Conservation (phyloP, 2,888 invertebrate genomes). For the Plebejus argus region DNA sequence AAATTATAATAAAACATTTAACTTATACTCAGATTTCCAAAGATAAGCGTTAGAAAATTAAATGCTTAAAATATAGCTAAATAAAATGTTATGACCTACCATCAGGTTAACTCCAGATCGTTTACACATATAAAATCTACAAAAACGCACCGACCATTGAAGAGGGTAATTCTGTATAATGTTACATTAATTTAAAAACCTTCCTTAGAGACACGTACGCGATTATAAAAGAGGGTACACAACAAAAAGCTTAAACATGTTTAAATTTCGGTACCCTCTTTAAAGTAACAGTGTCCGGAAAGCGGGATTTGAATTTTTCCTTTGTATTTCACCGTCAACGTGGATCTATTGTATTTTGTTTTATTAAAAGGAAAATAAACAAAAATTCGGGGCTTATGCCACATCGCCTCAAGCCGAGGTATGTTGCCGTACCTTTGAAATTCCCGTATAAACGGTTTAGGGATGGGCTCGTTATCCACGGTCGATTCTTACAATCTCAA, state of each 20-base stretch:
- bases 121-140: not conserved
- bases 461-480: conserved; percentile 17
- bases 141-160: not conserved
- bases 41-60: no score
- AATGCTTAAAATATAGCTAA: no score
- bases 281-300: conserved; percentile 54
- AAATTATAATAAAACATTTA: no score
- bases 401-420: conserved; percentile 27
- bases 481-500: not conserved
- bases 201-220: conserved; percentile 47
- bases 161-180: not conserved
- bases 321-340: conserved; percentile 53
- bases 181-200: conserved; percentile 12
- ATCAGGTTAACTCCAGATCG: no score
- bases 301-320: conserved; percentile 59
- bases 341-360: conserved; percentile 57
- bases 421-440: conserved; percentile 31
- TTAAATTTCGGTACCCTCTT: conserved; percentile 43
- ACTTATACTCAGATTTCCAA: no score
- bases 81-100: no score
- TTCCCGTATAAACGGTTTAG: conserved; percentile 8
- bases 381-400: conserved; percentile 49
- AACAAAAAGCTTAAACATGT: conserved; percentile 49
- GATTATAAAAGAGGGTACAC: conserved; percentile 45
- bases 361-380: conserved; percentile 65